Evolutionary conservation across 2,797 vertebrate species (phyloP).

Genomic region (Podarcis lilfordi): DNA sequence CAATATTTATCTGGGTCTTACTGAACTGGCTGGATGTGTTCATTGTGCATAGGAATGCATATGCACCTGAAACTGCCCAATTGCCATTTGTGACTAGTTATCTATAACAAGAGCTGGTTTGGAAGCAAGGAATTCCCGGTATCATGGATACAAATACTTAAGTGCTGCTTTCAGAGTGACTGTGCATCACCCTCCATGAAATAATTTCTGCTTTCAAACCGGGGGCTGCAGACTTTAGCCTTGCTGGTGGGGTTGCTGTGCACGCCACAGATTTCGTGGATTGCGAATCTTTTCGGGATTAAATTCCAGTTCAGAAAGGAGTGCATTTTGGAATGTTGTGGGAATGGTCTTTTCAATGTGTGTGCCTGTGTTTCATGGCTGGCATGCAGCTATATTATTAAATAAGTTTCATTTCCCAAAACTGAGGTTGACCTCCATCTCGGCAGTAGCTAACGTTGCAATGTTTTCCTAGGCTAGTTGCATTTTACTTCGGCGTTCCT

Average conservation of each 20-base stretch:
- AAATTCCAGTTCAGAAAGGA: background rate
- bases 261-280: background rate
- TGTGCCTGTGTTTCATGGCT: background rate
- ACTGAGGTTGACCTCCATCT: background rate
- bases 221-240: background rate
- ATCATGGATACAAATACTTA: background rate
- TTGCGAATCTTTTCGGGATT: background rate
- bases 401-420: background rate
- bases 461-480: background rate
- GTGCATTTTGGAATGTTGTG: background rate
- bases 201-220: background rate
- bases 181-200: background rate
- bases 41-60: no score
- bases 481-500: background rate
- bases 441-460: background rate
- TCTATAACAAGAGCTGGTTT: background rate
- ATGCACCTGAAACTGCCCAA: background rate
- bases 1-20: background rate
- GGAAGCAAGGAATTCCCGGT: background rate
- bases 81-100: background rate
- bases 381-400: background rate
- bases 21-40: background rate
- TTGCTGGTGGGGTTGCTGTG: background rate
- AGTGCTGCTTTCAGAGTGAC: background rate
- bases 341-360: no score